Conservation (phyloP, 2,113 vertebrate species). For the Pseudolaguvia tuberculata region DNA sequence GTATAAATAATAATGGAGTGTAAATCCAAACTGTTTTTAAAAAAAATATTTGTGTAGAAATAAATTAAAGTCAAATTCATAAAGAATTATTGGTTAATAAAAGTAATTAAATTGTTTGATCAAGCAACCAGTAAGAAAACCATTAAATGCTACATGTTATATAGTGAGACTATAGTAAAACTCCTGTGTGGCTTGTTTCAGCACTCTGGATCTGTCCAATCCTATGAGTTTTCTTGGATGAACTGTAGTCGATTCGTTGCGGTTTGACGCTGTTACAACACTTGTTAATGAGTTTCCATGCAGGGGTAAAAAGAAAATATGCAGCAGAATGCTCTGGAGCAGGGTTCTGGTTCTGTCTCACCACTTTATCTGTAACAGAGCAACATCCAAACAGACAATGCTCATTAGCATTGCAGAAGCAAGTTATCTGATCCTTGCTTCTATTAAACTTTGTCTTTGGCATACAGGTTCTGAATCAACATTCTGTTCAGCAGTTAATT, state of each 20-base stretch:
- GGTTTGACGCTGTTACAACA: slow-evolving; percentile 39
- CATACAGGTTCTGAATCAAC: slow-evolving; percentile 58
- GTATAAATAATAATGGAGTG: background rate
- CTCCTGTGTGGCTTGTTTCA: background rate
- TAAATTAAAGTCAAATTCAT: background rate
- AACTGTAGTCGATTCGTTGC: background rate
- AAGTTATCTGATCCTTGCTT: slow-evolving; percentile 62
- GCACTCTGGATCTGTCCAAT: background rate
- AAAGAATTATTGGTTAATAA: background rate
- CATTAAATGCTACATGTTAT: background rate
- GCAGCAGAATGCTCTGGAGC: slow-evolving; percentile 53
- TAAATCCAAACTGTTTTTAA: background rate
- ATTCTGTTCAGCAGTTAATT: background rate
- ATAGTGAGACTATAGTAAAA: background rate
- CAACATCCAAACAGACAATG: slow-evolving; percentile 74
- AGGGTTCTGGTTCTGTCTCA: slow-evolving; percentile 47
- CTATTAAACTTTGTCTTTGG: slow-evolving; percentile 63
- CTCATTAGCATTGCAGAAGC: slow-evolving; percentile 68
- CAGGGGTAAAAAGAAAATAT: slow-evolving; percentile 52
- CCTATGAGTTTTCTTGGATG: background rate
- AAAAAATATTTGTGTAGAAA: background rate
- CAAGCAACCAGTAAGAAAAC: background rate
- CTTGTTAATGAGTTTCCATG: slow-evolving; percentile 58
- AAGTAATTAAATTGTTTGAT: background rate
- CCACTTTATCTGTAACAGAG: slow-evolving; percentile 64